A percentile compares a stretch with the other conserved stretches of the same genome.
Evolutionary conservation across 2,888 invertebrate species (phyloP).

Genomic region (Melangyna quadrimaculata): DNA sequence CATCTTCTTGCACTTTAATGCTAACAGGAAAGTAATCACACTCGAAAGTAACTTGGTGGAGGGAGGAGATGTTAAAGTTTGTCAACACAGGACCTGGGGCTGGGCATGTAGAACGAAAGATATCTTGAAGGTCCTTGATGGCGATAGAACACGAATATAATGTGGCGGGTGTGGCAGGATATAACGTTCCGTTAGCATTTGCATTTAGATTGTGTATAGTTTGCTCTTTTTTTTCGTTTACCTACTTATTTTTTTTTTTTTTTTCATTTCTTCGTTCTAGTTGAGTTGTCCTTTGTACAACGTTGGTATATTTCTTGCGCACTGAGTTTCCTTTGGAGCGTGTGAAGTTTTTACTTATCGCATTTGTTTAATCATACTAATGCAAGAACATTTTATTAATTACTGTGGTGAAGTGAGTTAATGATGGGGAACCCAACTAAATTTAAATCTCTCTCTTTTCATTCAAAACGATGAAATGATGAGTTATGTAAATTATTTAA

Average conservation of each 20-base stretch:
- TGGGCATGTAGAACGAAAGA: conserved; percentile 71
- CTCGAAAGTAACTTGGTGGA: not conserved
- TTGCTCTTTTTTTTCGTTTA: not conserved
- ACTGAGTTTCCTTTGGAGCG: not conserved
- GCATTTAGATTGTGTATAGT: conserved; percentile 66
- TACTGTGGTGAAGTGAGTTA: conserved; percentile 31
- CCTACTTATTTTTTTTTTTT: not conserved
- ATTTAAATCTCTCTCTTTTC: not conserved
- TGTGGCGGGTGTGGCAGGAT: conserved; percentile 63
- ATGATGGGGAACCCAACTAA: conserved; percentile 4
- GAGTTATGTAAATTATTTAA: not conserved
- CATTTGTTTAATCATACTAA: conserved; percentile 54
- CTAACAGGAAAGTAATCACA: conserved; percentile 64
- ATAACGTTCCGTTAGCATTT: conserved; percentile 66
- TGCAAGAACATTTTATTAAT: conserved; percentile 63
- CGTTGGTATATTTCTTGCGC: not conserved
- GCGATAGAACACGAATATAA: conserved; percentile 75
- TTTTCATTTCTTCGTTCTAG: not conserved
- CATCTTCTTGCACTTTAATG: conserved; percentile 49
- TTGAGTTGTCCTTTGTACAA: not conserved
- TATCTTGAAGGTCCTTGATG: conserved; percentile 82
- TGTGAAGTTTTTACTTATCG: conserved; percentile 31
- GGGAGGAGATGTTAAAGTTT: conserved; percentile 7
- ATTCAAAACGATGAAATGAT: not conserved
- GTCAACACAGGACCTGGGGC: not conserved